Evolutionary conservation across 1,140 invertebrate species (phyloP), one percentile per base, ranked within the genome.

Genomic region (Dysdera silvatica): DNA sequence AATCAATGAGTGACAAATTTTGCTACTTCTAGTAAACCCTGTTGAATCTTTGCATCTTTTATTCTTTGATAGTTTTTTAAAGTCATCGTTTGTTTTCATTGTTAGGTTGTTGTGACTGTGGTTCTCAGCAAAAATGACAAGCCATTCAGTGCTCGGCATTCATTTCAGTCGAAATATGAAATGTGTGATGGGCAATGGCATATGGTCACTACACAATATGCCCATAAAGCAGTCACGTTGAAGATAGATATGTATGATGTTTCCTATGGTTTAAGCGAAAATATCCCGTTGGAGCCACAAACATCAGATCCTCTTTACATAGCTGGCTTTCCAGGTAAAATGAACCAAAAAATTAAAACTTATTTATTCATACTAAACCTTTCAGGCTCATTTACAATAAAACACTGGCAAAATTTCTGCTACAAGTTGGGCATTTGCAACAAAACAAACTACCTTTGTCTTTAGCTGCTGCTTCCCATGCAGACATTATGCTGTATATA

Each of bases 151-250:
- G 79, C 84, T 28, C 74, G 84, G 71, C 70, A 83, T 75, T 71
- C 74, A 28, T 81, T 87, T 33, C 73, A 81, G 16, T 82, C 80
- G 51, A 80, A 82, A 47, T 86, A 82, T 69, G 78, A 82, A 1
- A 58, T 89, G 3, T 95, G 91, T 75, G 87, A 94, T 76, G 89
- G 90, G 67, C 81, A 83, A 68, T 95, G 91, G 91, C 91, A 95
- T 74, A 82, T 81, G 59, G 83, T 93, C 16, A 82, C 83, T 48
- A 90, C 86, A 0, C 78, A 83, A 6, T 87, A 87, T 69, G 65
- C 66, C 20, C 49, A 61, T 16, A 72, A 84, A 57, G 81, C 84
- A 65, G 74, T 91, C 0, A 82, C 83, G 1, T 73, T 93, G 1
- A 81, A 83, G 64, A 83, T 93, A 1, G 89, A 93, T 74, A 80